A percentile compares a stretch with the other conserved stretches of the same genome.
phyloP scores from a whole-genome alignment of 2,797 vertebrate genomes.

The Pygocentrus nattereri region DNA sequence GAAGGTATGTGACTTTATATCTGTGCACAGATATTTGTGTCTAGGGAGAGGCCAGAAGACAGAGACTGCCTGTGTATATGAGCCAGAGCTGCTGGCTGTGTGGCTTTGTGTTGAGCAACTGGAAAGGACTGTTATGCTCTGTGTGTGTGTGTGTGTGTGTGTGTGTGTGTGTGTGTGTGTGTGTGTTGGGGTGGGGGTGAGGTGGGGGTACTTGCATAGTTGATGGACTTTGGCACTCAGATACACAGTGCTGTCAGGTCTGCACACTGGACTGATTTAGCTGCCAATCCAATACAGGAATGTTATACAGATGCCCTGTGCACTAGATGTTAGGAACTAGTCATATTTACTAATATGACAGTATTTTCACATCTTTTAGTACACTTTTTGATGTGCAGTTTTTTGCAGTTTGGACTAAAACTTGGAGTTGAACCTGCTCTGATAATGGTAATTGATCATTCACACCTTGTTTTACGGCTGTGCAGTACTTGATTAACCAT shows the following conservation, averaged over 20 bases:
- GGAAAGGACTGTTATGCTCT: background rate
- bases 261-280: background rate
- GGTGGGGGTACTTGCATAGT: background rate
- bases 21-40: background rate
- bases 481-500: too few relatives aligned
- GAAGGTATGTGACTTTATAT: background rate
- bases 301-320: background rate
- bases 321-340: background rate
- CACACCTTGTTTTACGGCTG: too few relatives aligned
- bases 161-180: background rate
- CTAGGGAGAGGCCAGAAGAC: background rate
- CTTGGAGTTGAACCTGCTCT: too few relatives aligned
- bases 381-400: too few relatives aligned
- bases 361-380: too few relatives aligned
- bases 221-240: constrained; percentile 12
- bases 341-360: background rate
- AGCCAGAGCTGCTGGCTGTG: constrained; percentile 7
- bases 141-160: background rate
- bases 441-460: too few relatives aligned
- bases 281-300: background rate
- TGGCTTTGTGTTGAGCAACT: background rate
- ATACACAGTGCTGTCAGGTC: background rate
- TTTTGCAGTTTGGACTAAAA: too few relatives aligned
- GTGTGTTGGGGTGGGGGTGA: background rate
- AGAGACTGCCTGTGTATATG: background rate